phyloP scores from a whole-genome alignment of 2,113 vertebrate genomes.

The Spheniscus mendiculus region DNA sequence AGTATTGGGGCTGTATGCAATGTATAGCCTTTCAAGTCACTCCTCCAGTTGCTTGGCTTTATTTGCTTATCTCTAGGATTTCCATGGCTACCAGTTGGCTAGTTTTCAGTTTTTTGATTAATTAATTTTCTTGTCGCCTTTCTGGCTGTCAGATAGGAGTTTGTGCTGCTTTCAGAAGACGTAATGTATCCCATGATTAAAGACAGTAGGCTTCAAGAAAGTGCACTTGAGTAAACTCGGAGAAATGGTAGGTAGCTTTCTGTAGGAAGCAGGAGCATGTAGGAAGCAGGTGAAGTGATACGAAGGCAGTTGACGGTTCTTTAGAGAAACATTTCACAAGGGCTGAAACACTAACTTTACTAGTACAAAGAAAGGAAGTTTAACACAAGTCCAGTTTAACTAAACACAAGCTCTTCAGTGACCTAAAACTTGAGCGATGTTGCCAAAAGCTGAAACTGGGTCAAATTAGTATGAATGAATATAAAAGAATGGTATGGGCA shows the following conservation, averaged over 20 bases:
- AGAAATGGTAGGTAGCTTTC: background rate
- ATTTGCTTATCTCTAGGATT: background rate
- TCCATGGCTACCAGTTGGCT: background rate
- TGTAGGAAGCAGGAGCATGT: background rate
- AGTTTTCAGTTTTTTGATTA: background rate
- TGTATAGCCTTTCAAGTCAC: background rate
- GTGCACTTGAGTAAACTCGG: background rate
- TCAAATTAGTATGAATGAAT: background rate
- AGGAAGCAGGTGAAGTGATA: background rate
- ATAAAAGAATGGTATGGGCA: background rate
- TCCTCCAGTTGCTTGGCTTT: background rate
- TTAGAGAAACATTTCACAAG: background rate
- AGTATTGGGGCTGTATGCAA: background rate
- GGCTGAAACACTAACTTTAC: background rate
- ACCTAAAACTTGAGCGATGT: background rate
- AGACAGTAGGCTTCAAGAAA: background rate
- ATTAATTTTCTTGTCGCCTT: background rate
- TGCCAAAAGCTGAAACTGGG: background rate
- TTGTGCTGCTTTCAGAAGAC: background rate
- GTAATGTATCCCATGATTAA: background rate
- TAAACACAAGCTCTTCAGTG: background rate
- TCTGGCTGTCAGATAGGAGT: background rate
- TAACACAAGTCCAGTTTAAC: background rate
- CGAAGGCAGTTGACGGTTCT: background rate
- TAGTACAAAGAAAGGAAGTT: background rate